These are phyloP conservation scores for Branchellion lobata DNA, from an alignment of 2,888 invertebrate genomes.

Conservation along the genomic window DNA sequence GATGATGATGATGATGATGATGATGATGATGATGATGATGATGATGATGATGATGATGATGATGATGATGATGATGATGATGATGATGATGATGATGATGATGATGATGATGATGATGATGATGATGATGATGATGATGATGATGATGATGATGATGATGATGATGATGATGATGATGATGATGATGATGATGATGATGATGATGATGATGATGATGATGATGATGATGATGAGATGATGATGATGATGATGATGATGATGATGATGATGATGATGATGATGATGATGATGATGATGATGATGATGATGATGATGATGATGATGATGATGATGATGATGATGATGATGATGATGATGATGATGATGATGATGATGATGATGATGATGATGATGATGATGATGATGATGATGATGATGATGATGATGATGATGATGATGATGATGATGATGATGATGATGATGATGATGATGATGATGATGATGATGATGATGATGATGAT, in stretches of 20 bases:
- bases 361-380: conserved; percentile 33
- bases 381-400: conserved; percentile 37
- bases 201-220: conserved; percentile 39
- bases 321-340: conserved; percentile 14
- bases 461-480: conserved; percentile 30
- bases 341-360: conserved; percentile 4
- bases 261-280: conserved; percentile 33
- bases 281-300: conserved; percentile 28
- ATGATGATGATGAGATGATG: conserved; percentile 32
- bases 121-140: conserved; percentile 33
- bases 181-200: conserved; percentile 19
- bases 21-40: conserved; percentile 38
- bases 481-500: conserved; percentile 17
- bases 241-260: conserved; percentile 10
- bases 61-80: conserved; percentile 16
- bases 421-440: conserved; percentile 24
- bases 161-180: conserved; percentile 29
- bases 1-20: conserved; percentile 34
- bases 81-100: conserved; percentile 20
- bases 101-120: neutral
- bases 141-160: conserved; percentile 37
- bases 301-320: conserved; percentile 21
- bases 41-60: conserved; percentile 27
- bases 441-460: conserved; percentile 38
- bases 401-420: conserved; percentile 26